Evolutionary conservation across 2,797 vertebrate genomes (phyloP), one percentile per base, ranked within the genome.

Genomic region (Heliangelus exortis): DNA sequence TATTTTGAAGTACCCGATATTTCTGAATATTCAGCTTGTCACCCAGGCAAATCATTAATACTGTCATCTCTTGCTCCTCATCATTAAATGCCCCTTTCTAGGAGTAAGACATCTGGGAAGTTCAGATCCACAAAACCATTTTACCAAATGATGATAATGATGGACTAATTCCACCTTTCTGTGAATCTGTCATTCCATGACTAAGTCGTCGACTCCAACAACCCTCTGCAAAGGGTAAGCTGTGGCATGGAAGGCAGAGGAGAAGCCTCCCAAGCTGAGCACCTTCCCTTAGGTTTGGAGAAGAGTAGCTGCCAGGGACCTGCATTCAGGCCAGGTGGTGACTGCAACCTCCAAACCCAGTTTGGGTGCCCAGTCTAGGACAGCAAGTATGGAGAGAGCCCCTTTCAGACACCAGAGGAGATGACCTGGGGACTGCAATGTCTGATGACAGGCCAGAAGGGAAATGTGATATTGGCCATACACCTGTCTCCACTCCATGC

Each of bases 361-460:
- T n/a, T 31, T 65, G 57, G 9, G 29, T 53, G 31, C 39, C 7
- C 28, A 36, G 15, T 11, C 12, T 58, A 39, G 36, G 41, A 51
- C 4, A 71, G 29, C 18, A 84, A 54, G 17, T 7, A 10, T 41
- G 41, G 15, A 12, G 20, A 47, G 43, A 65, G 18, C 13, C 47
- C 12, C 2, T 74, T 90, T 68, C 25, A 53, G 36, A 47, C 1
- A 2, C 39, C 26, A n/a, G 33, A 63, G 47, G 25, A 71, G 29
- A 51, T 41, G 33, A 54, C 13, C 13, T 7, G n/a, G 20, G 19
- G 4, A 62, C 16, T 34, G 33, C n/a, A 55, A 10, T 1, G 4
- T 34, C 54, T 1, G 3, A 26, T 2, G 14, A 43, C 0, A 1
- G 26, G 21, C 22, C 6, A 1, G 8, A 15, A 25, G 0, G 0